Evolutionary conservation across 2,888 invertebrate genomes (phyloP).

Genomic region (Drosophila austrosaltans): DNA sequence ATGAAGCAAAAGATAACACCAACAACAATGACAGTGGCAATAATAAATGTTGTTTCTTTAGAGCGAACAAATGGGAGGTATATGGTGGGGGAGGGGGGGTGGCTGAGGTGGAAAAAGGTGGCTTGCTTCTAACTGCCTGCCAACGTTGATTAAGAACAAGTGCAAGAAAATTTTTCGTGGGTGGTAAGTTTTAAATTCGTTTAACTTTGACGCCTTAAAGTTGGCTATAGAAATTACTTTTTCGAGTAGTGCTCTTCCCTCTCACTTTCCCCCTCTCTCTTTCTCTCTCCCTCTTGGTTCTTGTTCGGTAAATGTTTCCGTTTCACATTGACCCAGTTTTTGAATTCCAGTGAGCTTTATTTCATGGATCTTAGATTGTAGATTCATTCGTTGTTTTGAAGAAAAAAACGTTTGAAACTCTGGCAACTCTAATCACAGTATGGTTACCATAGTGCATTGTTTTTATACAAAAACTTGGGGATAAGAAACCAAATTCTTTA

Average conservation of each 20-base stretch:
- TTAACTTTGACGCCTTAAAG: slow-evolving; percentile 38
- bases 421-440: too few relatives aligned
- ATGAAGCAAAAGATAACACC: slow-evolving; percentile 71
- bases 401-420: too few relatives aligned
- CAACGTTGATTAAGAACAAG: slow-evolving; percentile 69
- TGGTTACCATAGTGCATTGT: too few relatives aligned
- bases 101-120: background rate
- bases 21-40: slow-evolving; percentile 18
- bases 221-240: slow-evolving; percentile 44
- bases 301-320: slow-evolving; percentile 47
- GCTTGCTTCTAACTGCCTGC: slow-evolving; percentile 23
- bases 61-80: background rate
- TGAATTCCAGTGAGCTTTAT: background rate
- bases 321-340: slow-evolving; percentile 54
- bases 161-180: slow-evolving; percentile 53
- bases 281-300: background rate
- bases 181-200: slow-evolving; percentile 52
- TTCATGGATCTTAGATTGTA: too few relatives aligned
- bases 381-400: too few relatives aligned
- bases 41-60: slow-evolving; percentile 37
- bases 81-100: background rate
- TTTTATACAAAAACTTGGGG: too few relatives aligned
- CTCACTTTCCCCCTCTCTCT: background rate
- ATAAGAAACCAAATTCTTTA: too few relatives aligned
- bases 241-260: background rate